Evolutionary conservation across 2,888 invertebrate genomes (phyloP), one percentile per base, ranked within the genome.

Genomic region (Pseudanteris insignis): DNA sequence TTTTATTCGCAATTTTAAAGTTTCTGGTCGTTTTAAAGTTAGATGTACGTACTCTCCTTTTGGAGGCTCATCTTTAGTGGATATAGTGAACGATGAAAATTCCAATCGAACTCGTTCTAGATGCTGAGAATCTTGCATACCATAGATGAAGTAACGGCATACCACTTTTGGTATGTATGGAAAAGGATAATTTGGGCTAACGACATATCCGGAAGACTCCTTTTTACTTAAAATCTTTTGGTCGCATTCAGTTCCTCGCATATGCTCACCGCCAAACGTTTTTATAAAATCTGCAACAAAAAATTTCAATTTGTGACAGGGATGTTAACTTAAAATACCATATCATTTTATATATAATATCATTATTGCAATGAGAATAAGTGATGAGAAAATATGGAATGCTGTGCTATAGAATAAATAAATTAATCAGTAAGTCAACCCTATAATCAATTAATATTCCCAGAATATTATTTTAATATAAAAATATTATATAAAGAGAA

Each of bases 241-340:
- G 85, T 99, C 98, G 85, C 99, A 99, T 84, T 99, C 98, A 70
- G 95, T 94, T 78, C 96, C 96, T 79, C 92, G 87, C 80, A 96
- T 94, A 83, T 96, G 96, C 84, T 92, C 91, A 69, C 94, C 94
- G 80, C 92, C 92, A 83, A 92, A 91, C 85, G 90, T 90, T 82
- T 89, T 91, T 85, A 92, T 92, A 85, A 93, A 92, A 88, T 91
- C 92, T 93, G 84, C 2, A 32, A 24, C 1, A 18, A 6, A 18
- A 18, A 18, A 18, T 4, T n/a, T n/a, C n/a, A n/a, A n/a, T n/a
- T n/a, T n/a, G n/a, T n/a, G n/a, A n/a, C n/a, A n/a, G n/a, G n/a
- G n/a, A n/a, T n/a, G n/a, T n/a, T n/a, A n/a, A n/a, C n/a, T n/a
- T n/a, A n/a, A n/a, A n/a, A n/a, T n/a, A n/a, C n/a, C n/a, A n/a